A percentile compares a stretch with the other conserved stretches of the same genome.
These are phyloP conservation scores for Pseudeuparius sepicola DNA, from an alignment of 2,888 invertebrate genomes.

Conservation along the genomic window DNA sequence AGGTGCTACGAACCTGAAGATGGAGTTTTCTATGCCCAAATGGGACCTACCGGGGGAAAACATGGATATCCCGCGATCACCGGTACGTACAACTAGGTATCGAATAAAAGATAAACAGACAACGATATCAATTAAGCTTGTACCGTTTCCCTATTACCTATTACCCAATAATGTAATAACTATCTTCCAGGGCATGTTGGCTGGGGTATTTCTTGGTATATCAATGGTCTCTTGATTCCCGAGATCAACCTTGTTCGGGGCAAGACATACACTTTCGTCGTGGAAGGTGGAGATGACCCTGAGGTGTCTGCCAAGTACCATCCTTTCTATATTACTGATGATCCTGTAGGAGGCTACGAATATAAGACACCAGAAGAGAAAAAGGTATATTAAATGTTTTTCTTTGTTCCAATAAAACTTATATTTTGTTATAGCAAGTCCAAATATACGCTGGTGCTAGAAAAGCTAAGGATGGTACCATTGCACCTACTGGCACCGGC, in stretches of 20 bases:
- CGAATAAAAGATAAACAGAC: neutral
- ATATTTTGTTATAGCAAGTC: constrained; percentile 48
- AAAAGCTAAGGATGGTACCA: constrained; percentile 55
- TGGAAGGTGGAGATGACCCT: constrained; percentile 75
- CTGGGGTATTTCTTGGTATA: constrained; percentile 92
- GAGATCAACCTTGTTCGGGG: constrained; percentile 84
- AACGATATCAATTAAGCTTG: neutral
- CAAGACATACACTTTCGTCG: constrained; percentile 76
- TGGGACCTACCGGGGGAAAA: constrained; percentile 87
- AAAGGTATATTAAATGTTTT: constrained; percentile 49
- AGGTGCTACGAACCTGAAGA: constrained; percentile 84
- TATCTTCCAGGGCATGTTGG: constrained; percentile 68
- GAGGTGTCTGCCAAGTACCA: constrained; percentile 75
- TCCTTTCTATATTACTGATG: constrained; percentile 89
- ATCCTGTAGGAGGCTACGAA: constrained; percentile 81
- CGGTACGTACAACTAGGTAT: constrained; percentile 42
- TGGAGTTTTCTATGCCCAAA: constrained; percentile 84
- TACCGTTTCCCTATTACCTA: neutral
- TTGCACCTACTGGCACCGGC: constrained; percentile 68
- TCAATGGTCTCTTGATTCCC: constrained; percentile 85
- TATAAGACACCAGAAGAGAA: constrained; percentile 75
- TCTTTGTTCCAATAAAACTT: no score
- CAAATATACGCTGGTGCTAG: constrained; percentile 75
- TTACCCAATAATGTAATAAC: neutral
- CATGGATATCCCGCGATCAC: constrained; percentile 84